These are phyloP conservation scores for Agrotis clavis DNA, from an alignment of 2,888 invertebrate species.

Conservation along the genomic window DNA sequence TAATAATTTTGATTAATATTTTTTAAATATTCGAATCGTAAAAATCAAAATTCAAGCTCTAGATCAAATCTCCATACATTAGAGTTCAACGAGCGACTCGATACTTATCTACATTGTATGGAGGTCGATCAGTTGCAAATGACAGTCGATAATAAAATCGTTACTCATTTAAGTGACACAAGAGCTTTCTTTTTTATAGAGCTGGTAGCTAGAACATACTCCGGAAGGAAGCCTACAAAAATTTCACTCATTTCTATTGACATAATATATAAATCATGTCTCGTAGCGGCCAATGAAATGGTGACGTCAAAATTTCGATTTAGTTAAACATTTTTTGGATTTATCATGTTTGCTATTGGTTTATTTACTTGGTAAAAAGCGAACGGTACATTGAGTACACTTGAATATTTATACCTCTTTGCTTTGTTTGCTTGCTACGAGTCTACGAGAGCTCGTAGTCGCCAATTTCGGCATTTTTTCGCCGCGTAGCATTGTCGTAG, in stretches of 20 bases:
- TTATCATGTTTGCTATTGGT: neutral
- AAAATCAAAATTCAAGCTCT: neutral
- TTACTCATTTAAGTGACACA: constrained; percentile 54
- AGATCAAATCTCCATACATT: constrained; percentile 50
- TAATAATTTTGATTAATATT: constrained; percentile 7
- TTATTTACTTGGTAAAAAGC: constrained; percentile 8
- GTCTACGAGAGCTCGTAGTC: constrained; percentile 34
- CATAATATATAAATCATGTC: constrained; percentile 13
- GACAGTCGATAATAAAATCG: constrained; percentile 53
- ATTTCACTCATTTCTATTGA: constrained; percentile 13
- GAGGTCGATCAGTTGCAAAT: constrained; percentile 56
- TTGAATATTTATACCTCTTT: neutral
- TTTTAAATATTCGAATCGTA: neutral
- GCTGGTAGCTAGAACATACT: constrained; percentile 11
- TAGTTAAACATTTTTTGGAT: neutral
- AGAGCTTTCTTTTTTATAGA: constrained; percentile 54
- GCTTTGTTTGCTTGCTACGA: constrained; percentile 36
- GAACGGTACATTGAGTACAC: neutral
- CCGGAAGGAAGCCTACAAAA: constrained; percentile 34
- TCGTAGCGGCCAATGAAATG: neutral
- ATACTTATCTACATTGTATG: constrained; percentile 34
- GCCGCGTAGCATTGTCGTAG: constrained; percentile 32
- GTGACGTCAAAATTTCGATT: constrained; percentile 8
- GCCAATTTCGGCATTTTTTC: constrained; percentile 5
- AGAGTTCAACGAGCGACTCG: constrained; percentile 63